A percentile compares a stretch with the other conserved stretches of the same genome.
These are phyloP conservation scores for Cryptocheilus praepositus DNA, from an alignment of 2,888 invertebrate species.

Conservation along the genomic window DNA sequence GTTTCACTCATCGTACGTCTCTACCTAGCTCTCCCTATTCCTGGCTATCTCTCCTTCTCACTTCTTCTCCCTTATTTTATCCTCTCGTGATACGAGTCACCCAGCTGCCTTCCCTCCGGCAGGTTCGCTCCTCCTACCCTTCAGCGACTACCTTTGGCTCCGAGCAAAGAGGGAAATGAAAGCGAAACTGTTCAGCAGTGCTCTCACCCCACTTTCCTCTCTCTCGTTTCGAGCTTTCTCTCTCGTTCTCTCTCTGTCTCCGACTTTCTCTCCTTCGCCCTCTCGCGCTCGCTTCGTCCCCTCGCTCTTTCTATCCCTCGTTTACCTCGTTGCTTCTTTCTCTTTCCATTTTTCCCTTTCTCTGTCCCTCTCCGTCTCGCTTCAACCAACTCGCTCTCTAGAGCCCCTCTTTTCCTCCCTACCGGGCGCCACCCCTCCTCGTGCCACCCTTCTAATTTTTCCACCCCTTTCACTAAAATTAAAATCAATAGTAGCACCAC, in stretches of 20 bases:
- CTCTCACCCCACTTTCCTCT: conserved; percentile 61
- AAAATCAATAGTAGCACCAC: conserved; percentile 76
- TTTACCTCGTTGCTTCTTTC: conserved; percentile 30
- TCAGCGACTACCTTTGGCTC: conserved; percentile 56
- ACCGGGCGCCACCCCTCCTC: conserved; percentile 68
- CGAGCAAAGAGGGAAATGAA: conserved; percentile 71
- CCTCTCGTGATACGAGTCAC: conserved; percentile 24
- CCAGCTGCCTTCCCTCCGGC: conserved; percentile 46
- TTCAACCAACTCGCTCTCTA: conserved; percentile 21
- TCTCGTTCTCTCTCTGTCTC: conserved; percentile 34
- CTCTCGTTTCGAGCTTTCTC: conserved; percentile 34
- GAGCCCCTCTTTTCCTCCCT: conserved; percentile 47
- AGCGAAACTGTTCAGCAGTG: conserved; percentile 74
- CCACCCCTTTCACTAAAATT: conserved; percentile 76
- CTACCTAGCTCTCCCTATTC: conserved; percentile 47
- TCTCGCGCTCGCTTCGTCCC: conserved; percentile 18
- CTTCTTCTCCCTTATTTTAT: conserved; percentile 28
- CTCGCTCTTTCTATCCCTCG: conserved; percentile 28
- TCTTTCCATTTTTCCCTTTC: conserved; percentile 11
- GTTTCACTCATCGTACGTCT: conserved; percentile 29
- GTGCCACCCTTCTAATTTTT: conserved; percentile 75
- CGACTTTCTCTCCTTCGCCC: conserved; percentile 1
- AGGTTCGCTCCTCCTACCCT: conserved; percentile 37
- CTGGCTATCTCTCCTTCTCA: conserved; percentile 44
- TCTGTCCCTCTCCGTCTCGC: conserved; percentile 37